Evolutionary conservation across 2,797 vertebrate genomes (phyloP).

Genomic region (Atherinosoma microstoma): DNA sequence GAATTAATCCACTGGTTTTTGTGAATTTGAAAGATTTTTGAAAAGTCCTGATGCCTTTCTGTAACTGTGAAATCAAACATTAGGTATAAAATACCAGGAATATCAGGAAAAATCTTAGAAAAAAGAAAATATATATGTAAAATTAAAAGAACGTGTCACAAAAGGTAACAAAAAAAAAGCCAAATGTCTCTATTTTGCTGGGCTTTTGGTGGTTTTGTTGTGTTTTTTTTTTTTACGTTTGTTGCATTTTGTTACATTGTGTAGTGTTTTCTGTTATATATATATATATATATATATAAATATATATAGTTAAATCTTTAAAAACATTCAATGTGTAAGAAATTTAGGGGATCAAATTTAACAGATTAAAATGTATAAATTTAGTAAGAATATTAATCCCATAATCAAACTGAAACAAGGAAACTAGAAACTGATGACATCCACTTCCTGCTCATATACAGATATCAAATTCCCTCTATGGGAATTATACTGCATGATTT

Average conservation of each 20-base stretch:
- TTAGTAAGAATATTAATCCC: too few species aligned
- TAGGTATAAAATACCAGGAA: neutral
- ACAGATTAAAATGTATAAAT: neutral
- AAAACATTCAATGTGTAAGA: neutral
- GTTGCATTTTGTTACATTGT: neutral
- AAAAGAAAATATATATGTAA: neutral
- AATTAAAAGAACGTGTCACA: too few species aligned
- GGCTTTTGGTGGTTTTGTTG: neutral
- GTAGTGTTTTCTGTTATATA: neutral
- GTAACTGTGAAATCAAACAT: neutral
- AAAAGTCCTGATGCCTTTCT: neutral
- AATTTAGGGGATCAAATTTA: too few species aligned
- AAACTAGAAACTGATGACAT: neutral
- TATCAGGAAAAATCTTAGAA: neutral
- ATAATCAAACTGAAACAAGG: neutral
- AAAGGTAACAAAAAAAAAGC: too few species aligned
- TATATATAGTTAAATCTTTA: neutral
- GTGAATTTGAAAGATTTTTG: neutral
- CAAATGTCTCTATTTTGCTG: too few species aligned
- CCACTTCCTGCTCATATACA: neutral
- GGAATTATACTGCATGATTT: neutral
- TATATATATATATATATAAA: too few species aligned
- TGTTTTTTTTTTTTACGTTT: neutral
- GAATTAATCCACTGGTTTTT: neutral
- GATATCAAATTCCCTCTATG: neutral